These are phyloP conservation scores for Clupea harengus DNA, from an alignment of 2,113 vertebrate genomes.

Conservation along the genomic window DNA sequence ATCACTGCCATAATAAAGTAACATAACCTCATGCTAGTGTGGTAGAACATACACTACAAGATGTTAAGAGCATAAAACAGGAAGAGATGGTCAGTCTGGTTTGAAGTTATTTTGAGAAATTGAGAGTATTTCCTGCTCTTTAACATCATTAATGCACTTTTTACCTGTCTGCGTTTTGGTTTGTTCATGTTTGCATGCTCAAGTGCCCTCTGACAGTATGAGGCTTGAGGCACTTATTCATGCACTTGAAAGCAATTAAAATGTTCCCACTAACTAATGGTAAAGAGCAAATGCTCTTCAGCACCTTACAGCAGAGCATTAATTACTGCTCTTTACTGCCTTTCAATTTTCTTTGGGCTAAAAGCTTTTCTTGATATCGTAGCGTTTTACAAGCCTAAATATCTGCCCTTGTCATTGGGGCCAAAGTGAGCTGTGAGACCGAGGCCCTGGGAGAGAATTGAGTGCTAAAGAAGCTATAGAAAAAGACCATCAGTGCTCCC, in stretches of 20 bases:
- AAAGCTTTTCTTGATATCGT: slow-evolving; percentile 13
- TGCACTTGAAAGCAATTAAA: slow-evolving; percentile 11
- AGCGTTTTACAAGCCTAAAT: background rate
- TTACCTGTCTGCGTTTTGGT: background rate
- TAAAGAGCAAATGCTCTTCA: background rate
- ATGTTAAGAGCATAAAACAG: background rate
- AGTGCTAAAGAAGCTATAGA: background rate
- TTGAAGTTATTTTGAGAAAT: background rate
- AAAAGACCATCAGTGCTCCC: background rate
- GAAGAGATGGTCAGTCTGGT: background rate
- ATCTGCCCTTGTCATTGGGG: background rate
- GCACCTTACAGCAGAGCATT: background rate
- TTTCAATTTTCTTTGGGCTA: background rate
- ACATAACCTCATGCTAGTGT: background rate
- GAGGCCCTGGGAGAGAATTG: background rate
- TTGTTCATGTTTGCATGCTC: background rate
- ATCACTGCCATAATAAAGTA: background rate
- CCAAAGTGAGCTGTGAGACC: background rate
- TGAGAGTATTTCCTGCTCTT: background rate
- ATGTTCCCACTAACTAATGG: background rate
- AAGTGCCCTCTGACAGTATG: background rate
- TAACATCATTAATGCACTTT: background rate
- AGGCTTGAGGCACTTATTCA: background rate
- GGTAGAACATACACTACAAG: background rate
- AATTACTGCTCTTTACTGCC: background rate